Evolutionary conservation across 2,797 vertebrate genomes (phyloP).

Genomic region (Spea hammondii): DNA sequence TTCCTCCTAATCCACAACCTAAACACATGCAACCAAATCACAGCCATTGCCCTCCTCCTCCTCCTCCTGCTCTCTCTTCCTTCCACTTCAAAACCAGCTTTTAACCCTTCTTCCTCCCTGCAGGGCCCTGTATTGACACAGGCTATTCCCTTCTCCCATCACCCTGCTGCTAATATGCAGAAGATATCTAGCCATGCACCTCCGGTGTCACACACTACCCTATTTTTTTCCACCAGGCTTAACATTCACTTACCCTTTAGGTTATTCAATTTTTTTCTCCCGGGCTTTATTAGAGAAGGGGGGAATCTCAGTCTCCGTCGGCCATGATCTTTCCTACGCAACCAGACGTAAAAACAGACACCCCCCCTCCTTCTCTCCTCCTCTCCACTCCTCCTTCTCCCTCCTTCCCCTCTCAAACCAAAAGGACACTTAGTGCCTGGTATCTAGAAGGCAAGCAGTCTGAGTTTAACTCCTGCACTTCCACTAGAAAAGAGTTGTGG

Average conservation of each 20-base stretch:
- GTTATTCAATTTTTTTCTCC: constrained; percentile 38
- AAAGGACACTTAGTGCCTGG: constrained; percentile 42
- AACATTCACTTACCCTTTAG: constrained; percentile 30
- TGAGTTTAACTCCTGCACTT: constrained; percentile 8
- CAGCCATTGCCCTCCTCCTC: constrained; percentile 30
- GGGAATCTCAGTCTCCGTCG: constrained; percentile 42
- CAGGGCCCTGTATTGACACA: constrained; percentile 33
- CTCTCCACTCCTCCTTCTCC: constrained; percentile 4
- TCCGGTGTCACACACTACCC: background rate
- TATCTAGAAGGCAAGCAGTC: constrained; percentile 28
- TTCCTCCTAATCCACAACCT: constrained; percentile 38
- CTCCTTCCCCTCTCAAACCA: constrained; percentile 8
- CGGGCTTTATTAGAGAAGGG: constrained; percentile 39
- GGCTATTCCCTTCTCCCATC: background rate
- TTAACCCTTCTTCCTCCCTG: constrained; percentile 31
- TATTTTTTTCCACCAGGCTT: background rate
- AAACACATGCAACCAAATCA: constrained; percentile 27
- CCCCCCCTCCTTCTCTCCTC: constrained; percentile 13
- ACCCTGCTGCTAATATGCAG: background rate
- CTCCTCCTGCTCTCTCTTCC: background rate
- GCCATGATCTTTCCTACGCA: constrained; percentile 53
- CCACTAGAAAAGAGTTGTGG: background rate
- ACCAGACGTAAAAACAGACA: constrained; percentile 50
- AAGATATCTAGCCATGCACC: too few relatives aligned
- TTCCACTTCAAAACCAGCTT: constrained; percentile 23